Base-by-base conservation (phyloP, 2,888 invertebrate species). In the Tolmerus cingulatus region DNA sequence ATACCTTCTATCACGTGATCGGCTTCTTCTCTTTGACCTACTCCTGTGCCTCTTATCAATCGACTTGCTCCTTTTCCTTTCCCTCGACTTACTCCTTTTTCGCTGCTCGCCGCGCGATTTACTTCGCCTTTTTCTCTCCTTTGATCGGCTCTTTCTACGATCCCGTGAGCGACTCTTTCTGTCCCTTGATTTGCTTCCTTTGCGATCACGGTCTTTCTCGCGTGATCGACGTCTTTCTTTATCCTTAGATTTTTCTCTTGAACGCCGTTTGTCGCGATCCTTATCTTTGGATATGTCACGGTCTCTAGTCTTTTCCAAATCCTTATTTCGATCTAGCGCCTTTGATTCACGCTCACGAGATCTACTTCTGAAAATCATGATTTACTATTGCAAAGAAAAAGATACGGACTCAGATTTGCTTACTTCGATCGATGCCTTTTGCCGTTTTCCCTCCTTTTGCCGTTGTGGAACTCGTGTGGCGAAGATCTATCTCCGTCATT, bases 331-430 rank as follows among this genome's bases (percentile, higher is more conserved):
- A 93, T 87, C 93, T 91, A 91, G 93, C 93, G 74, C 34, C 90
- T 91, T 77, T 90, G 90, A 87, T 51, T 46, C 43, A 46, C 87
- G 85, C 14, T 87, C 88, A n/a, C 82, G 86, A 12, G 92, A 91
- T 57, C 90, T 90, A 89, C 91, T 92, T 78, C 92, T 92, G 87
- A 81, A 86, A 84, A 86, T 94, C 94, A 94, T 40, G 4, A 55
- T 16, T 19, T 81, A 5, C 46, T n/a, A 66, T 40, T 51, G 51
- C 34, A 51, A 19, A 14, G 57, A 51, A 57, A 78, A 46, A 55
- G 9, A 74, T 78, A 40, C 86, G 82, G 1, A 23, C 23, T 2
- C 4, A 3, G 23, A 2, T 66, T 27, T 88, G 87, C 88, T 82
- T 88, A 90, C 91, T 90, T 90, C 66, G 90, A 90, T 66, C 87